Evolutionary conservation across 1,140 invertebrate species (phyloP), one percentile per base, ranked within the genome.

Genomic region (Eumaeus atala): DNA sequence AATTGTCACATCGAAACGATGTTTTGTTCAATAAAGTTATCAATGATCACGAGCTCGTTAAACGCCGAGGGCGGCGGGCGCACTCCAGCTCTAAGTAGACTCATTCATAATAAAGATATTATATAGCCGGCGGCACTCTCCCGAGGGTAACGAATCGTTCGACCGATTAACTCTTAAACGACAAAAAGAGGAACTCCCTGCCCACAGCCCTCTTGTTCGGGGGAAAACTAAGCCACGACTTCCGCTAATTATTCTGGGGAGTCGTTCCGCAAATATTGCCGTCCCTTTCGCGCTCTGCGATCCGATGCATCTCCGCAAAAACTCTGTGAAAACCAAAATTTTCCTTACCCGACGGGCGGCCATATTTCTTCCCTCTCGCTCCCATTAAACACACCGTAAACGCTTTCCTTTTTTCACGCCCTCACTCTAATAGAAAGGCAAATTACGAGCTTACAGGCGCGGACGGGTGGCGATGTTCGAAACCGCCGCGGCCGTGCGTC

Each of bases 371-470:
- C 82, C 82, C 82, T 81, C 72, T 87, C 84, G 53, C 84, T 85
- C 84, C 71, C 82, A 87, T 85, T 85, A 87, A 87, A 78, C 82
- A 85, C 76, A 59, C 84, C 82, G 84, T 87, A 85, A 87, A 85
- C 77, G 84, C 84, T 87, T 85, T 87, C 84, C 84, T 87, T 85
- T 87, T 87, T 87, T 87, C 82, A 87, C 84, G 81, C 84, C 84
- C 84, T 85, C 84, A 71, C 75, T 85, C 80, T 85, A 87, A 87
- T 87, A 87, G 82, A 87, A 87, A 87, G 84, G 81, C 84, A 87
- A 87, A 87, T 87, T 84, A 87, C 84, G 82, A 84, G 82, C 79
- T 87, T 85, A 83, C 79, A 79, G 75, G 80, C 80, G 84, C 82
- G 77, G 82, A 84, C 84, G 81, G 79, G 82, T 81, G 80, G 77